Base-by-base conservation (phyloP, 2,113 vertebrate species). In the Petrocephalus microphthalmus region DNA sequence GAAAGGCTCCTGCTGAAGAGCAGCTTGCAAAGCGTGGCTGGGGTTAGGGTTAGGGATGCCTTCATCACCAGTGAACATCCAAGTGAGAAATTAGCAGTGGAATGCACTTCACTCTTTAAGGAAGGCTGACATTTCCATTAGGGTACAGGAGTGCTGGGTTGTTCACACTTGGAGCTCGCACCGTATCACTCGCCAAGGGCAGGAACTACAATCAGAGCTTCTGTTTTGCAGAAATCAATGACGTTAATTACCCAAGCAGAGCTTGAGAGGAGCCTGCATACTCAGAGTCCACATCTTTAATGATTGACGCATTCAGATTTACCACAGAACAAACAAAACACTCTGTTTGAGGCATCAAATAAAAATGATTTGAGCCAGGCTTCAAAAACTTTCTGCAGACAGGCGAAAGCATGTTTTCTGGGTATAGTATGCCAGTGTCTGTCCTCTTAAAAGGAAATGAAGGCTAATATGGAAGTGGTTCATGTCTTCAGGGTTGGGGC, bases 141-240 rank as follows among this genome's bases (percentile, higher is more conserved):
- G 60, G 60, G n/a, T 67, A 29, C 60, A n/a, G 13, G 25, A 67
- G 60, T n/a, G 25, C 0, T 29, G 60, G 60, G n/a, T 10, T 29
- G n/a, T 67, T 67, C 1, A 13, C 29, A 78, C 33, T 53, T 19
- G 3, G 22, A 22, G 85, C 53, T 25, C 20, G 2, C n/a, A 37
- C 13, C 54, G 52, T 11, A 45, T 57, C 45, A 86, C 85, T 86
- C 5, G 51, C n/a, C 4, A n/a, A 85, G 5, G 52, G 37, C 85
- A 60, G 17, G 13, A 57, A 53, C 7, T 19, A 29, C 7, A 37
- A 42, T 57, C 15, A 57, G 8, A 57, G 20, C 85, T 37, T 86
- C 17, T 45, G 85, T 86, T 86, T 57, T 45, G 33, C 53, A 86
- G 49, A 56, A 86, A 86, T 86, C 85, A 60, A 86, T 57, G 29